Evolutionary conservation across 1,140 invertebrate genomes (phyloP).

Genomic region (Leptinotarsa undecemlineata): DNA sequence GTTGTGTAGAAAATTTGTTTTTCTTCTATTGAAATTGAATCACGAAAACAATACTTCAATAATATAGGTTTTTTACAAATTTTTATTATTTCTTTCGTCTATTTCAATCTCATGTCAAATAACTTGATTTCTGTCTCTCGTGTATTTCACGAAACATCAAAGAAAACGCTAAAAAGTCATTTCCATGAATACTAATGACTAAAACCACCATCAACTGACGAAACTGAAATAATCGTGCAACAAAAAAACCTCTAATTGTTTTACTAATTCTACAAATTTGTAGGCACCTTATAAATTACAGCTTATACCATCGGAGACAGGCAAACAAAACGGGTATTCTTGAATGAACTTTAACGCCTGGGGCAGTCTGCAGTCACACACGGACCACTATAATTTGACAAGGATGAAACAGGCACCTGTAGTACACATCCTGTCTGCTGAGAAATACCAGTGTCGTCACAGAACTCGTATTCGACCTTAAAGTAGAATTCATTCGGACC

Average conservation of each 20-base stretch:
- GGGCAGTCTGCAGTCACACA: constrained; percentile 18
- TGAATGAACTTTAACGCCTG: constrained; percentile 17
- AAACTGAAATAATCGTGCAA: not conserved
- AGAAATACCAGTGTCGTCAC: not conserved
- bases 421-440: not conserved
- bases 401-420: not conserved
- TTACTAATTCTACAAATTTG: constrained; percentile 18
- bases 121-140: no score
- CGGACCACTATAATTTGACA: constrained; percentile 9
- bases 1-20: no score
- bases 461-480: no score
- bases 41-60: no score
- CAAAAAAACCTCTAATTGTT: constrained; percentile 7
- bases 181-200: not conserved
- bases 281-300: constrained; percentile 18
- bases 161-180: not conserved
- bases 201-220: constrained; percentile 3
- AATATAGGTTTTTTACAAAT: no score
- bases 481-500: no score
- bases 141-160: no score
- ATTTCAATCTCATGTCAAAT: no score
- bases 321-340: constrained; percentile 11
- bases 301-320: constrained; percentile 14
- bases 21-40: no score
- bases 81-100: no score